Evolutionary conservation across 2,113 vertebrate species (phyloP).

Genomic region (Greenwoodochromis staneri): DNA sequence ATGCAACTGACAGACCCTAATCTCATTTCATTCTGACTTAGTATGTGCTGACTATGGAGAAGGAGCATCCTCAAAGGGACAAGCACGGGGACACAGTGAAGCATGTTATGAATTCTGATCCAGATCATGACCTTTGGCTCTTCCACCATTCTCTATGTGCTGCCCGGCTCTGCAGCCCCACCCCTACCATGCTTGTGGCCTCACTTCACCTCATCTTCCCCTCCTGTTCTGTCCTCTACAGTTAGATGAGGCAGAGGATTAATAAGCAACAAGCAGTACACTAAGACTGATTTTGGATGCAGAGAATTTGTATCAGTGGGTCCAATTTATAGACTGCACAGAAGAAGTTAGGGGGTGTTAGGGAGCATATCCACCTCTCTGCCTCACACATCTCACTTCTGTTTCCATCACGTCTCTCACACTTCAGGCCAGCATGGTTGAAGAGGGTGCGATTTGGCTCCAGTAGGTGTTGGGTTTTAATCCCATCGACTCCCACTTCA

Average conservation of each 20-base stretch:
- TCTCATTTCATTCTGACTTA: conserved; percentile 14
- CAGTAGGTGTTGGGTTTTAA: conserved; percentile 42
- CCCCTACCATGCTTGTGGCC: not conserved
- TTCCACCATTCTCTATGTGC: conserved; percentile 7
- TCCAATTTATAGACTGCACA: not conserved
- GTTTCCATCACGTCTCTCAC: conserved; percentile 1
- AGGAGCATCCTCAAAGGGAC: conserved; percentile 23
- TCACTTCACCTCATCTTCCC: not conserved
- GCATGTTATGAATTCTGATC: conserved; percentile 48
- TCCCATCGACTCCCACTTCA: conserved; percentile 21
- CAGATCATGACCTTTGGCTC: conserved; percentile 55
- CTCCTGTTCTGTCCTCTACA: not conserved
- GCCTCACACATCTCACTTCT: not conserved
- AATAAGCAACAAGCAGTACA: not conserved
- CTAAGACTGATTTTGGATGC: not conserved
- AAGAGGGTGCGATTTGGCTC: conserved; percentile 52
- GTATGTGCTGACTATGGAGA: conserved; percentile 26
- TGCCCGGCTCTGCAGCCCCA: not conserved
- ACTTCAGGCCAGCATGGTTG: not conserved
- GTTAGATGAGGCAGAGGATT: not conserved
- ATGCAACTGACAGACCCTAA: not conserved
- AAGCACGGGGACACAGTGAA: conserved; percentile 14
- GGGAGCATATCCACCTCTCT: conserved; percentile 21
- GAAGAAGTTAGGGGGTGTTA: not conserved
- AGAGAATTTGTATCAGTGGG: not conserved